phyloP scores from a whole-genome alignment of 2,888 invertebrate species.

The Argynnis bischoffii region DNA sequence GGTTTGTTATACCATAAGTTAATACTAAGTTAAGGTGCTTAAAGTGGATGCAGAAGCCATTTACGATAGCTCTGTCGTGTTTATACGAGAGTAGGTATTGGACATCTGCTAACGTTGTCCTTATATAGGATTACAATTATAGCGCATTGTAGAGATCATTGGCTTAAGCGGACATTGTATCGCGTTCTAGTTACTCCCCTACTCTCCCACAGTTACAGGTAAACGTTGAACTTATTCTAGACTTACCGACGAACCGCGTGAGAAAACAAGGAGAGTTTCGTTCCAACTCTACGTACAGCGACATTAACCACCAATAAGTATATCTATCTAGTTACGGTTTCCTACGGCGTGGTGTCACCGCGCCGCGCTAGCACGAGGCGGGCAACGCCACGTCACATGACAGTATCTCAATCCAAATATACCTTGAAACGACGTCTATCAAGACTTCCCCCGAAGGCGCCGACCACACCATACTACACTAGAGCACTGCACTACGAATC shows the following conservation, averaged over 20 bases:
- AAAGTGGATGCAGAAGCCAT: background rate
- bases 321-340: no score
- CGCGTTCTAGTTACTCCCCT: no score
- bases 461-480: slow-evolving; percentile 80
- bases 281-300: slow-evolving; percentile 2
- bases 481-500: slow-evolving; percentile 65
- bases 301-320: background rate
- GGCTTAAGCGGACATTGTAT: no score
- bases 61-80: slow-evolving; percentile 6
- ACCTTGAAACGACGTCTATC: slow-evolving; percentile 78
- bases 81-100: background rate
- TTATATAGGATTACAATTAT: background rate
- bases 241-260: slow-evolving; percentile 27
- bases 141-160: no score
- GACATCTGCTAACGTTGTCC: background rate
- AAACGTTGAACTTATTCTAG: slow-evolving; percentile 14
- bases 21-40: background rate
- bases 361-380: slow-evolving; percentile 34
- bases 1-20: background rate
- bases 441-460: slow-evolving; percentile 76
- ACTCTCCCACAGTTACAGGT: background rate
- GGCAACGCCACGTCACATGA: slow-evolving; percentile 43
- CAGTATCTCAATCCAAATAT: slow-evolving; percentile 47
- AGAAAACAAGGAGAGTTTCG: background rate
- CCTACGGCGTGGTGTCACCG: background rate